These are phyloP conservation scores for Schlechtendalia chinensis DNA, from an alignment of 1,140 invertebrate species.

Conservation along the genomic window DNA sequence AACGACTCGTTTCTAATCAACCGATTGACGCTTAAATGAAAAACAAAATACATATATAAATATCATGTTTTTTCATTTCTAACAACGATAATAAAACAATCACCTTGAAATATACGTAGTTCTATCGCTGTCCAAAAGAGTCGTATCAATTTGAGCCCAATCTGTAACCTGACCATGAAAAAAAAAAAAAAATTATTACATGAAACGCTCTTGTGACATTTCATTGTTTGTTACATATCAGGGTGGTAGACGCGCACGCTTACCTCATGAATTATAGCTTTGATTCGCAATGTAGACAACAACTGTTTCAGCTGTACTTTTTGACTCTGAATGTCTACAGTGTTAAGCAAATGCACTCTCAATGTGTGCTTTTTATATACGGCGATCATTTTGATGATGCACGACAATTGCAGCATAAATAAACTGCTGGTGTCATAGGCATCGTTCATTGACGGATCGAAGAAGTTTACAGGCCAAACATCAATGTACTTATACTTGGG, in stretches of 20 bases:
- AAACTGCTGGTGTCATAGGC: slow-evolving; percentile 83
- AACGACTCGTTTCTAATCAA: slow-evolving; percentile 70
- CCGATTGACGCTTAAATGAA: slow-evolving; percentile 69
- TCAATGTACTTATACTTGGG: slow-evolving; percentile 80
- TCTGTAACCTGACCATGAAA: background rate
- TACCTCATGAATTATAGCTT: slow-evolving; percentile 34
- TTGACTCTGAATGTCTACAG: slow-evolving; percentile 34
- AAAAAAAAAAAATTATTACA: background rate
- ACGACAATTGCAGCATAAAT: slow-evolving; percentile 95
- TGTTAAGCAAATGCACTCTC: slow-evolving; percentile 34
- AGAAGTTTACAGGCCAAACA: slow-evolving; percentile 93
- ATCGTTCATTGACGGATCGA: slow-evolving; percentile 72
- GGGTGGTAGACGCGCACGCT: background rate
- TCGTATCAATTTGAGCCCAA: slow-evolving; percentile 13
- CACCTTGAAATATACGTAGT: slow-evolving; percentile 9
- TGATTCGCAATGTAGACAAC: slow-evolving; percentile 19
- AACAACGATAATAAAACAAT: background rate
- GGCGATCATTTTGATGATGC: slow-evolving; percentile 89
- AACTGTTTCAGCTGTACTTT: slow-evolving; percentile 25
- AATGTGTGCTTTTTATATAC: slow-evolving; percentile 43
- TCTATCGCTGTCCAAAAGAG: background rate
- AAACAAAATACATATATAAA: background rate
- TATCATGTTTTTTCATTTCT: too few species aligned
- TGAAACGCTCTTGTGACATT: background rate
- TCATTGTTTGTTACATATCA: background rate